phyloP scores from a whole-genome alignment of 1,140 invertebrate species.

The Chironomus tepperi region DNA sequence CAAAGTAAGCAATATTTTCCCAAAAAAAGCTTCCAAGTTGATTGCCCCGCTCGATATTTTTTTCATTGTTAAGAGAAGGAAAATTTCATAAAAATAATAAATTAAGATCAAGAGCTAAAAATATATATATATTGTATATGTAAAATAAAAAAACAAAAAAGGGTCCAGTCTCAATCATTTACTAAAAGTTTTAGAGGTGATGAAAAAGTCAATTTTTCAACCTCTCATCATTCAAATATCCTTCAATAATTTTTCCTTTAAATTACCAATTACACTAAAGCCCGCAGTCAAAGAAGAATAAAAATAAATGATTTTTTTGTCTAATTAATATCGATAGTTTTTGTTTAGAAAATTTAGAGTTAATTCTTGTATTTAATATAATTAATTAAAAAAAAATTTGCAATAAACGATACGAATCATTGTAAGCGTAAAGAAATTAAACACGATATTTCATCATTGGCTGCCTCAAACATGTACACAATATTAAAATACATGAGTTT shows the following conservation, averaged over 20 bases:
- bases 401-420: no score
- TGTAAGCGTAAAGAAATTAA: not conserved
- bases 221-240: conserved; percentile 10
- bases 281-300: no score
- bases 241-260: conserved; percentile 7
- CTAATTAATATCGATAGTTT: no score
- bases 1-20: no score
- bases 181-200: not conserved
- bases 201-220: not conserved
- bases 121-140: not conserved
- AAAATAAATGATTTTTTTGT: no score
- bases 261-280: not conserved
- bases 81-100: not conserved
- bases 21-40: no score
- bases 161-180: conserved; percentile 6
- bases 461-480: not conserved
- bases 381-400: no score
- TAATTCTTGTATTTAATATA: no score
- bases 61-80: not conserved
- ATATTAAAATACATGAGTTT: not conserved
- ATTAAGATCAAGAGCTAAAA: conserved; percentile 3
- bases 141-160: not conserved
- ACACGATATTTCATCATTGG: not conserved
- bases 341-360: no score
- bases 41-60: no score